Percentiles rank a stretch among this genome's conserved stretches.
phyloP scores from a whole-genome alignment of 2,797 vertebrate species.

The Macroramphosus scolopax region DNA sequence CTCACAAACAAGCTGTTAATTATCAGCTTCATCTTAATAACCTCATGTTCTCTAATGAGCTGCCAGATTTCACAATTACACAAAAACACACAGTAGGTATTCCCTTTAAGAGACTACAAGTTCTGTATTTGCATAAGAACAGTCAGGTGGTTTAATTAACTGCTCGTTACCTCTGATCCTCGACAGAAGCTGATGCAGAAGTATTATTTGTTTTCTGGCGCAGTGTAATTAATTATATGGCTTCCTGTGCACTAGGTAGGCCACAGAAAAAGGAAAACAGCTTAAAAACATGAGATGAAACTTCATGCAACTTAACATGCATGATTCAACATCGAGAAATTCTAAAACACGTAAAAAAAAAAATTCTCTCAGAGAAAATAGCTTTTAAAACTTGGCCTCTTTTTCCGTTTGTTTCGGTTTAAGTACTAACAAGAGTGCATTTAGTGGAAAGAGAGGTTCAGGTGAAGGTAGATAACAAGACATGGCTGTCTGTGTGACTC shows the following conservation, averaged over 20 bases:
- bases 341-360: conserved; percentile 26
- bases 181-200: conserved; percentile 5
- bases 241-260: conserved; percentile 16
- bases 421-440: too few relatives aligned
- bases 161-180: conserved; percentile 33
- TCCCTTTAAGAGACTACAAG: conserved; percentile 20
- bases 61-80: conserved; percentile 15
- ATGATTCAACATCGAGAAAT: conserved; percentile 74
- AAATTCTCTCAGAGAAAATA: conserved; percentile 4
- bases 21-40: conserved; percentile 30
- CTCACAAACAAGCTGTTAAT: conserved; percentile 50
- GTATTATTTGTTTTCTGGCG: too few relatives aligned
- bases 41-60: too few relatives aligned
- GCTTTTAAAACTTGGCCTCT: background rate
- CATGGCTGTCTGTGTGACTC: too few relatives aligned
- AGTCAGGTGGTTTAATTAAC: conserved; percentile 51
- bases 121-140: conserved; percentile 25
- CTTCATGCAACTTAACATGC: conserved; percentile 59
- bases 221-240: conserved; percentile 38
- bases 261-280: conserved; percentile 23
- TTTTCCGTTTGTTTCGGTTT: background rate
- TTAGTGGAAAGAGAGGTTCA: background rate
- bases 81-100: conserved; percentile 31
- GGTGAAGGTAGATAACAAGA: too few relatives aligned
- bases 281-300: conserved; percentile 52